Evolutionary conservation across 2,888 invertebrate species (phyloP), one percentile per base, ranked within the genome.

Genomic region (Polyommatus iphigenia): DNA sequence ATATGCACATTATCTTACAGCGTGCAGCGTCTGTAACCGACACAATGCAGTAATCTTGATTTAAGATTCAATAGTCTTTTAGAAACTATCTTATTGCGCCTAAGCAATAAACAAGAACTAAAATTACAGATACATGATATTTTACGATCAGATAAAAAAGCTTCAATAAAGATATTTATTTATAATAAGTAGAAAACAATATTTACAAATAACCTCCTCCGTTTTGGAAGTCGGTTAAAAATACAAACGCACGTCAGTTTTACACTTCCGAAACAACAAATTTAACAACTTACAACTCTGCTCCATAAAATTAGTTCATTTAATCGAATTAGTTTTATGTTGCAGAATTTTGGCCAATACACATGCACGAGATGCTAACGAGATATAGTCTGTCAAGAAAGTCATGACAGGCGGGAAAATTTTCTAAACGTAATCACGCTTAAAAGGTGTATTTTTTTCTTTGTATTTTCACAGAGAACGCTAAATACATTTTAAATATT

Each of bases 141-240:
- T 67, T 29, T 4, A 67, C 5, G 29, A 15, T 29, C 24, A 29
- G 29, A 67, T 6, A 67, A 6, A 67, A 67, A 29, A 78, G 79
- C 79, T 62, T 62, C 32, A 75, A 87, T 87, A 85, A 84, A 86
- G 88, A 88, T 90, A 87, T 80, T 89, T 88, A 89, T 85, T 84
- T 88, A 87, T 89, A 82, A 81, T 84, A 83, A 82, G 85, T 91
- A 92, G 86, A 90, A 94, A 91, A 91, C 90, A 91, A 86, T 93
- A 94, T 94, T 93, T 93, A 94, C 94, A 93, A 77, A 24, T 24
- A 24, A 24, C 24, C 24, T 24, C 2, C 24, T 24, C 24, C 24
- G 1, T 24, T 24, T 24, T 24, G 24, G 24, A 2, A 24, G 24
- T 24, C 24, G 24, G 24, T 24, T 24, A 24, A 89, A 87, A 86